Percentiles rank a stretch among this genome's conserved stretches.
phyloP scores from a whole-genome alignment of 1,140 invertebrate species.

The Solenopsis fugax region DNA sequence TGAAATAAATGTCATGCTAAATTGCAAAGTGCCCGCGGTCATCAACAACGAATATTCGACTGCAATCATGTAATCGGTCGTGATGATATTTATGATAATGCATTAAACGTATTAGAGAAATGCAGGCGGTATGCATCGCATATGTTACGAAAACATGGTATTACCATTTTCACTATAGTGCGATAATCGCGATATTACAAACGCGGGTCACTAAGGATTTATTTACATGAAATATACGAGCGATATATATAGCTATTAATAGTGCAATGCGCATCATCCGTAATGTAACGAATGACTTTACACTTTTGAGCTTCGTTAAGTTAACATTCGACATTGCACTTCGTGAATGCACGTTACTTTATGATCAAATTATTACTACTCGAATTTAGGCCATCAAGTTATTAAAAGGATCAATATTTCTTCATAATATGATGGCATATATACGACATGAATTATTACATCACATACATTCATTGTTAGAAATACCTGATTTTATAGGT shows the following conservation, averaged over 20 bases:
- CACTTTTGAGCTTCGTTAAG: slow-evolving; percentile 16
- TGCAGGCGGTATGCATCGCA: neutral
- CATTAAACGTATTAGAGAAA: slow-evolving; percentile 51
- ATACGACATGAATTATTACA: slow-evolving; percentile 8
- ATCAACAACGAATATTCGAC: slow-evolving; percentile 47
- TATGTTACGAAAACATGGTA: slow-evolving; percentile 31
- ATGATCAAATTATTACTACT: slow-evolving; percentile 26
- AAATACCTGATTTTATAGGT: neutral
- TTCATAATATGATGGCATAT: neutral
- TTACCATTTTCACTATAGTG: slow-evolving; percentile 48
- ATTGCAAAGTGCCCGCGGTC: slow-evolving; percentile 40
- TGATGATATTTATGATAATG: slow-evolving; percentile 56
- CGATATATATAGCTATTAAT: slow-evolving; percentile 54
- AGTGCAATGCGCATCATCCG: neutral
- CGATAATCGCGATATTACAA: slow-evolving; percentile 29
- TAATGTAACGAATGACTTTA: slow-evolving; percentile 13
- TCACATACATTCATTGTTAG: neutral
- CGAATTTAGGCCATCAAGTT: neutral
- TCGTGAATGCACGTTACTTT: slow-evolving; percentile 13
- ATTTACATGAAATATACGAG: slow-evolving; percentile 8
- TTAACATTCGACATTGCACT: slow-evolving; percentile 2
- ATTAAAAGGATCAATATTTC: neutral
- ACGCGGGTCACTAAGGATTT: slow-evolving; percentile 44
- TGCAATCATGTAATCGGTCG: slow-evolving; percentile 16
- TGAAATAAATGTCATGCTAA: slow-evolving; percentile 58